phyloP scores from a whole-genome alignment of 2,888 invertebrate species.

The Parapristionchus giblindavisi region DNA sequence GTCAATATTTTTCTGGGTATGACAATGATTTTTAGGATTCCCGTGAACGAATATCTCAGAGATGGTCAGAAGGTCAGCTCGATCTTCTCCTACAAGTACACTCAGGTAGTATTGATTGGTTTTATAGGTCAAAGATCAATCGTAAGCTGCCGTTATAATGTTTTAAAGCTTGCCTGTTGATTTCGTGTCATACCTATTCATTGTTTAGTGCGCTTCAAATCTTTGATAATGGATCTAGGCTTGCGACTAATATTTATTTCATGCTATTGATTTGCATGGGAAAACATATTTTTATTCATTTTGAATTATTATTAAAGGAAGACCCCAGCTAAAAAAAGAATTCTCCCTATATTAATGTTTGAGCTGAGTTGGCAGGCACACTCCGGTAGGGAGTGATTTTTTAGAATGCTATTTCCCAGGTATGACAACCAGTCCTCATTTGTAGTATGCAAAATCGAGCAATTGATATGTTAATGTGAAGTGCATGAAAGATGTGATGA shows the following conservation, averaged over 20 bases:
- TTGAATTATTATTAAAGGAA: background rate
- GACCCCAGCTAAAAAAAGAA: too few species aligned
- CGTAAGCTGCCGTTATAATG: background rate
- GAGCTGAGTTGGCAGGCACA: too few species aligned
- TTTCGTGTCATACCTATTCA: background rate
- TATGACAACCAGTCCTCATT: too few species aligned
- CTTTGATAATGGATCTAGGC: background rate
- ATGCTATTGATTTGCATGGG: too few species aligned
- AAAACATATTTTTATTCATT: background rate
- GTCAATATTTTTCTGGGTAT: too few species aligned
- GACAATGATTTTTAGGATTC: constrained; percentile 76
- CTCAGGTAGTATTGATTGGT: constrained; percentile 47
- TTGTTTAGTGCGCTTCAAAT: background rate
- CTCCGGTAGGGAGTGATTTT: too few species aligned
- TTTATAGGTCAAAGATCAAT: constrained; percentile 3
- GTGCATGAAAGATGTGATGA: too few species aligned
- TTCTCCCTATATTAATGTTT: too few species aligned
- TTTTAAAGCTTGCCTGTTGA: background rate
- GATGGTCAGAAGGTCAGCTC: constrained; percentile 77
- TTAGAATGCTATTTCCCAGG: too few species aligned
- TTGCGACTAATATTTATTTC: background rate
- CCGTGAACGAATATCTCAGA: constrained; percentile 82
- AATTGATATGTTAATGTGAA: too few species aligned
- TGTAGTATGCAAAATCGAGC: too few species aligned
- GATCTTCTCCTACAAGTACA: constrained; percentile 85